Base-by-base conservation (phyloP, 2,888 invertebrate species). In the Pediacus dermestoides region DNA sequence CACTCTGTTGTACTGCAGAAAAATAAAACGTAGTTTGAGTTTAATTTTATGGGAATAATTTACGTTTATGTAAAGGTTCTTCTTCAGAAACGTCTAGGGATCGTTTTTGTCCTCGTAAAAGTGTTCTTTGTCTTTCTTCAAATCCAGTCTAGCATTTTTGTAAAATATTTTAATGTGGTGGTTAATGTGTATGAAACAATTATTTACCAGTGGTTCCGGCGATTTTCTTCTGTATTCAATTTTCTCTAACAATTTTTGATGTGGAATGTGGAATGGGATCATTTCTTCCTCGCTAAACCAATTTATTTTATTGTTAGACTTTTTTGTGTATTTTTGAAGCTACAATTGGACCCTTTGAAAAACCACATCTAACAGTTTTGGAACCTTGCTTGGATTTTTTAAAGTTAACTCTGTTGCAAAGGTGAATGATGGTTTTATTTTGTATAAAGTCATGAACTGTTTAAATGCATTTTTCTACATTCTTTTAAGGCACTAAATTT, bases 121-220 rank as follows among this genome's bases (percentile, higher is more conserved):
- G 61, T 33, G 68, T 64, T 46, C 71, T 69, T 58, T 77, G 77
- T 1, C 71, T 71, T 22, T 63, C 66, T 13, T 60, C 35, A 51
- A 77, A 75, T 3, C 77, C 78, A 13, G 77, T 74, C 78, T 79
- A 43, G 34, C 63, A 18, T 18, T 18, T n/a, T n/a, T n/a, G n/a
- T n/a, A n/a, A 18, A 18, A 18, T 18, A 7, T 18, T 18, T 18
- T 18, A 18, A n/a, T 18, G 21, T 7, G n/a, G 21, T 7, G n/a
- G n/a, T 6, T n/a, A n/a, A 18, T 7, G 21, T n/a, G 27, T 12
- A 16, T 13, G 14, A 11, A 30, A 14, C n/a, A 11, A 31, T 4
- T 21, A 21, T 11, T 64, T 70, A 81, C 82, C 71, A 81, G 60
- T 13, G 81, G 81, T 57, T 81, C 80, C 0, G 75, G 73, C 39